phyloP scores from a whole-genome alignment of 2,113 vertebrate genomes.

The Gavia stellata region DNA sequence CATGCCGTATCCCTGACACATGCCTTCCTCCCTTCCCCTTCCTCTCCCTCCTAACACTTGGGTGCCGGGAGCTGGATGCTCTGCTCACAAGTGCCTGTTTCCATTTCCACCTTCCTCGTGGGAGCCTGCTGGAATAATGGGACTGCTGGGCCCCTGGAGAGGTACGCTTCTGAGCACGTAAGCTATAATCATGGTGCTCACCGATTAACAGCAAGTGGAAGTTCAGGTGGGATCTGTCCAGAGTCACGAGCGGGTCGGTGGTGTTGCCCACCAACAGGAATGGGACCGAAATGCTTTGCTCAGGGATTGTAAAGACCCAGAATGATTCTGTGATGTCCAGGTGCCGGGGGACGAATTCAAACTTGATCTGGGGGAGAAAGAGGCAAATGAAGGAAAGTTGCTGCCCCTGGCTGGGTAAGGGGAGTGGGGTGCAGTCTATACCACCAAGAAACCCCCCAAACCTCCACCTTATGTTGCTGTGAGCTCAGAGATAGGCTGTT shows the following conservation, averaged over 20 bases:
- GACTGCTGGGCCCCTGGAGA: background rate
- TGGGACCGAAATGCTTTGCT: constrained; percentile 75
- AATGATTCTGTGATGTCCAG: constrained; percentile 80
- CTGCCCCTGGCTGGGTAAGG: background rate
- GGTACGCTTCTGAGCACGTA: background rate
- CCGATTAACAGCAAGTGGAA: constrained; percentile 79
- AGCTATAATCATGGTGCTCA: constrained; percentile 3
- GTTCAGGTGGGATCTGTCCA: constrained; percentile 80
- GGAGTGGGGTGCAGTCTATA: background rate
- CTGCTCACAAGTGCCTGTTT: background rate
- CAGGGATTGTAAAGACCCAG: constrained; percentile 84
- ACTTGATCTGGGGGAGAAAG: constrained; percentile 71
- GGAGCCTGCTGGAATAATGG: background rate
- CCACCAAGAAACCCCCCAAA: background rate
- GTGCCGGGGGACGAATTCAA: constrained; percentile 78
- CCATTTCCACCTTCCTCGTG: background rate
- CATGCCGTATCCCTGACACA: background rate
- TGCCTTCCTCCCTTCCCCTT: background rate
- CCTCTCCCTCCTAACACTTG: background rate
- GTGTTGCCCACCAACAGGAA: constrained; percentile 84
- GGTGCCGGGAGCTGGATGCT: background rate
- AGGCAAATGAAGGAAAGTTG: background rate
- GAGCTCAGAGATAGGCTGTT: background rate
- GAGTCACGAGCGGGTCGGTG: constrained; percentile 76
- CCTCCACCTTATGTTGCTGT: background rate